Base-by-base conservation (phyloP, 2,888 invertebrate species). In the Pristionchus arcanus region DNA sequence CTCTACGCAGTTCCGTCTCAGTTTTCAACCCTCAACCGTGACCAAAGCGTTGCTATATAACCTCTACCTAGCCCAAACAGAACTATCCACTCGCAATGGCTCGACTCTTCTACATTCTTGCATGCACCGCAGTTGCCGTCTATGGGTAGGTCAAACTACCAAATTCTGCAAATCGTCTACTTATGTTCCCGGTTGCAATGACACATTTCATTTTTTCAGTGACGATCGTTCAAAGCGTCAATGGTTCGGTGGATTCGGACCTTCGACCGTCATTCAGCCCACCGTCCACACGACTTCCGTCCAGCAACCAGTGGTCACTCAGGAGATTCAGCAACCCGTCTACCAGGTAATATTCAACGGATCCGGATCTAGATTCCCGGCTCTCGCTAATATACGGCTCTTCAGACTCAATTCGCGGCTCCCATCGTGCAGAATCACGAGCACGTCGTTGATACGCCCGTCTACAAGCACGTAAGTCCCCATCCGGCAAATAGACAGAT, bases 291-390 rank as follows among this genome's bases (percentile, higher is more conserved):
- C 87, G 21, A 37, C 71, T 16, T 74, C 87, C 28, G 87, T 88
- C 37, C 87, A 88, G 87, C 87, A 88, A 16, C 87, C 87, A 25
- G 87, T 88, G 11, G 74, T 88, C 87, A 88, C 87, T 53, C 87
- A 88, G 87, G 74, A 53, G 25, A 53, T 88, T n/a, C 71, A 88
- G 55, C 87, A 88, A 55, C 87, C 87, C 74, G 87, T 88, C n/a
- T 88, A 74, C 87, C 87, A 88, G 87, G 81, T 81, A 81, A 19
- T n/a, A 42, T 21, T 74, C 34, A 16, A 31, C 37, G 74, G 74
- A 2, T 37, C 42, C 49, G 77, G 77, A 2, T 71, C 68, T 31
- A 13, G 11, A 7, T 49, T 81, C 81, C 81, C 81, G 81, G 81
- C 28, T 49, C 53, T 53, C 25, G 42, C 81, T 81, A 49, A 81